These are phyloP conservation scores for Todiramphus saurophagus DNA, from an alignment of 2,113 vertebrate genomes.

Conservation along the genomic window DNA sequence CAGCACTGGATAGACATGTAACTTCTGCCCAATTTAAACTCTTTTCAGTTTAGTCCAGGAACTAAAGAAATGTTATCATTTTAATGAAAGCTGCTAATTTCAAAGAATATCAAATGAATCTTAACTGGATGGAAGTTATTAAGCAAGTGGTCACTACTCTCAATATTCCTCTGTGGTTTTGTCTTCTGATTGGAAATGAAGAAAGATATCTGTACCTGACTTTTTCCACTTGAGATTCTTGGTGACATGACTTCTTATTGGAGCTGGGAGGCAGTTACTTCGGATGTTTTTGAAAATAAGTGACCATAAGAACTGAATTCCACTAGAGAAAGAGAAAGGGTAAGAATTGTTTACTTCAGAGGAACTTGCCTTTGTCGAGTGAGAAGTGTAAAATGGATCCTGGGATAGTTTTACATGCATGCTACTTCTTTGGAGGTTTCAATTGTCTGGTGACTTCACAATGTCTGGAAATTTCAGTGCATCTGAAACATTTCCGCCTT, in stretches of 20 bases:
- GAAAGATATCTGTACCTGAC: not conserved
- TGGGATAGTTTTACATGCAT: not conserved
- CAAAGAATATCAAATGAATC: not conserved
- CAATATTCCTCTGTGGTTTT: not conserved
- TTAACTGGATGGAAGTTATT: not conserved
- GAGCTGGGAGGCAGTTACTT: not conserved
- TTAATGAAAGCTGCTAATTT: not conserved
- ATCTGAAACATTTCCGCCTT: not conserved
- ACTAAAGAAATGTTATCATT: not conserved
- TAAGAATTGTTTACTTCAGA: not conserved
- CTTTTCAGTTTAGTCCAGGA: not conserved
- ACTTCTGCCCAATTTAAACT: not conserved
- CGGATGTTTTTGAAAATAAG: not conserved
- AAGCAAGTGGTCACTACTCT: not conserved
- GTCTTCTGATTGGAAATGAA: slow-evolving; percentile 3
- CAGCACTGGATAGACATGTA: not conserved
- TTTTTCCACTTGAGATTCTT: not conserved
- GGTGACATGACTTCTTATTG: not conserved
- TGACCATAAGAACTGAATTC: not conserved
- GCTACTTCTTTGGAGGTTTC: not conserved
- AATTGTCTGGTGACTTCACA: not conserved
- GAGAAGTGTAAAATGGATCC: not conserved
- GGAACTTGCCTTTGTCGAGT: not conserved
- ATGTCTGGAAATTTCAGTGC: not conserved
- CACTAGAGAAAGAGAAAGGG: not conserved